These are phyloP conservation scores for Palaemon carinicauda DNA, from an alignment of 1,140 invertebrate genomes.

Conservation along the genomic window DNA sequence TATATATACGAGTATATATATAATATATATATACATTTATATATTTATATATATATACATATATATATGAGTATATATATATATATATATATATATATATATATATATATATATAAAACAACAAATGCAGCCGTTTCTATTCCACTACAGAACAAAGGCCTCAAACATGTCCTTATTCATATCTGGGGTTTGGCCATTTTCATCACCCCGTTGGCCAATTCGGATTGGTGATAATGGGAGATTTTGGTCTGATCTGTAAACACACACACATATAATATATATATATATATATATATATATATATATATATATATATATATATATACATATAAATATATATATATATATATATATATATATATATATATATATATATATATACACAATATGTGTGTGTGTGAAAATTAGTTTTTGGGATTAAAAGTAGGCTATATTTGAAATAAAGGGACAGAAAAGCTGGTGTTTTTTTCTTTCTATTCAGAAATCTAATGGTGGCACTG, in stretches of 20 bases:
- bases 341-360: neutral
- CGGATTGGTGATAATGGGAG: too few species aligned
- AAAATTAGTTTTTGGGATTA: too few species aligned
- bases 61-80: neutral
- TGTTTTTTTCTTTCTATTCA: too few species aligned
- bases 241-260: neutral
- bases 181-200: too few species aligned
- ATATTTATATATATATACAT: slow-evolving; percentile 32
- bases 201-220: too few species aligned
- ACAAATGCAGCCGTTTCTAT: too few species aligned
- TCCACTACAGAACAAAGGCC: too few species aligned
- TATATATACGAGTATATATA: slow-evolving; percentile 10
- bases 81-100: slow-evolving; percentile 22
- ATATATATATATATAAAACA: slow-evolving; percentile 27
- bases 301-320: neutral
- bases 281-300: neutral
- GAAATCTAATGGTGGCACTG: too few species aligned
- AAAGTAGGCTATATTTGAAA: too few species aligned
- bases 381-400: too few species aligned
- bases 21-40: neutral
- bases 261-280: neutral
- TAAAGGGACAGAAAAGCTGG: too few species aligned
- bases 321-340: neutral
- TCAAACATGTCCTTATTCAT: too few species aligned
- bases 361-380: slow-evolving; percentile 2